These are phyloP conservation scores for Pasiphila rectangulata DNA, from an alignment of 2,888 invertebrate genomes.

Conservation along the genomic window DNA sequence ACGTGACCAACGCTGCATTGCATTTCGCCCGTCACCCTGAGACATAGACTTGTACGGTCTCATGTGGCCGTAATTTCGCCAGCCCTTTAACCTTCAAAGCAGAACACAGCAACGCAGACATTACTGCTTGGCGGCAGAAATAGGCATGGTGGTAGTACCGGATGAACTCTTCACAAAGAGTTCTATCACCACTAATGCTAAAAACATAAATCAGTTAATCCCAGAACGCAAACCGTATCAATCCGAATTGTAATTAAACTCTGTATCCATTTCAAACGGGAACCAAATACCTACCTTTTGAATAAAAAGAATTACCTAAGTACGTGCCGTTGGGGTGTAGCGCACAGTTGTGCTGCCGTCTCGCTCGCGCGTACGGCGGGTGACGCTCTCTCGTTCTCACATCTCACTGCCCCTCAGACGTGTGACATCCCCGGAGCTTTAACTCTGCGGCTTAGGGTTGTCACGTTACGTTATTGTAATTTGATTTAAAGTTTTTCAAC, in stretches of 20 bases:
- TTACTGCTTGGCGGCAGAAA: too few relatives aligned
- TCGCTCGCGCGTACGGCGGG: slow-evolving; percentile 40
- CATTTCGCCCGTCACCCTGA: too few relatives aligned
- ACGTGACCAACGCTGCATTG: too few relatives aligned
- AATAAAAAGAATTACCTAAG: slow-evolving; percentile 56
- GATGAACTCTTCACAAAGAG: too few relatives aligned
- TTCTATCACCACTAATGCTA: not conserved
- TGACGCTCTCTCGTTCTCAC: slow-evolving; percentile 57
- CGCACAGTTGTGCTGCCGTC: slow-evolving; percentile 33
- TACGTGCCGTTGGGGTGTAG: slow-evolving; percentile 34
- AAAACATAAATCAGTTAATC: not conserved
- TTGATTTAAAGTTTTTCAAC: not conserved
- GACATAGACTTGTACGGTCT: too few relatives aligned
- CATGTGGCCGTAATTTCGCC: too few relatives aligned
- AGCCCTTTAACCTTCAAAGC: too few relatives aligned
- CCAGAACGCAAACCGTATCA: slow-evolving; percentile 20
- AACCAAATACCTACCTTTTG: slow-evolving; percentile 45
- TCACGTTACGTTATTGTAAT: slow-evolving; percentile 10
- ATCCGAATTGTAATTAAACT: slow-evolving; percentile 34
- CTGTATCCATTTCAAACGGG: slow-evolving; percentile 46
- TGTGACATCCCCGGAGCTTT: slow-evolving; percentile 76
- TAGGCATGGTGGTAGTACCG: too few relatives aligned
- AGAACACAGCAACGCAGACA: too few relatives aligned
- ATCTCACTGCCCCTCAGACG: slow-evolving; percentile 71
- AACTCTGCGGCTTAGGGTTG: slow-evolving; percentile 62